Base-by-base conservation (phyloP, 2,888 invertebrate genomes). In the Hipparchia semele region DNA sequence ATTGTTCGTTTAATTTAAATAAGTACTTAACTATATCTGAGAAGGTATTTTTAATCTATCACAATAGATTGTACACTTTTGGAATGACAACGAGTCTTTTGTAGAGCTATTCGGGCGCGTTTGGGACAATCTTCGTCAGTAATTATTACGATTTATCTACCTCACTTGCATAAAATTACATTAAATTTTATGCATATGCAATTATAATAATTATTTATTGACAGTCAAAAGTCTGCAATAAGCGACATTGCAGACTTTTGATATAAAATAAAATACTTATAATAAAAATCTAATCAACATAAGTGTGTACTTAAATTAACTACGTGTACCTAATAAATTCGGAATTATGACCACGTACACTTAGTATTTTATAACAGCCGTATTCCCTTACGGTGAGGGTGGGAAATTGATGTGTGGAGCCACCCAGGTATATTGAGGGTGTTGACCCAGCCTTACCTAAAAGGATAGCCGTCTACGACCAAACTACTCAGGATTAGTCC, bases 381-480 rank as follows among this genome's bases (percentile, higher is more conserved):
- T 56, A 67, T 76, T 78, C 71, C 74, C 70, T 77, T 82, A 81
- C 77, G 76, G 80, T 74, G 70, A 70, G 65, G 65, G 51, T 33
- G 65, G 64, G 10, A 51, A 65, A 53, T 53, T 65, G 65, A 65
- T 65, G 53, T 12, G 9, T 10, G 12, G 81, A 81, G 60, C 53
- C 66, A 23, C 51, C 76, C 72, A 76, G 73, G 73, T 65, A 79
- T 53, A 61, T 69, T 75, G 76, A 75, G 72, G 73, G 45, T 71
- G 73, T 74, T 72, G 73, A 78, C 79, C 82, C 79, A 80, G 81
- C 84, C 84, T 80, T 79, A 72, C 77, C 67, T 76, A 80, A 68
- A 33, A 58, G 61, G 12, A 67, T 33, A 65, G 39, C 23, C 9
- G 54, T 67, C 10, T 67, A 60, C 13, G 51, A 70, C n/a, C 39